phyloP scores from a whole-genome alignment of 1,140 invertebrate species.

The Tyrophagus putrescentiae region DNA sequence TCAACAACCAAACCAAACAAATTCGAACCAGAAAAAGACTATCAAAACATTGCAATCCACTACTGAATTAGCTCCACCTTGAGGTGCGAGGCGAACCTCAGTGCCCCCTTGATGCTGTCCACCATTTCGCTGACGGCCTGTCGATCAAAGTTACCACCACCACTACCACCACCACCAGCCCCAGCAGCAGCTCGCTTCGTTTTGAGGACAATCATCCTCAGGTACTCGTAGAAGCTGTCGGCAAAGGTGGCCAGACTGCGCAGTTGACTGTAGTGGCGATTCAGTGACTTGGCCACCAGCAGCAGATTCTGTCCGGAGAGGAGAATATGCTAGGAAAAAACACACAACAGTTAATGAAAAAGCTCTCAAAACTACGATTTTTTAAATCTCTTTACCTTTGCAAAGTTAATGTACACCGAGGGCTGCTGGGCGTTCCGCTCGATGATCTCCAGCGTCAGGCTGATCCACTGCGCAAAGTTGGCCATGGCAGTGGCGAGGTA shows the following conservation, averaged over 20 bases:
- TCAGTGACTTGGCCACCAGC: background rate
- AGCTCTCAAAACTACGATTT: no score
- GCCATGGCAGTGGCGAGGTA: background rate
- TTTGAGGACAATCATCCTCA: constrained; percentile 2
- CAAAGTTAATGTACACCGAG: background rate
- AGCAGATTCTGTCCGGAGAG: constrained; percentile 12
- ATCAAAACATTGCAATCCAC: background rate
- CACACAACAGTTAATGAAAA: no score
- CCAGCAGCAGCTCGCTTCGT: no score
- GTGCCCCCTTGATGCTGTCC: background rate
- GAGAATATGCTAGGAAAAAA: constrained; percentile 6
- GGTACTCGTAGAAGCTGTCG: background rate
- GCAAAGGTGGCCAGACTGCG: background rate
- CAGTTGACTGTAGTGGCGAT: background rate
- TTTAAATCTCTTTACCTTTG: no score
- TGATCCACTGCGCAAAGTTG: background rate
- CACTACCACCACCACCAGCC: no score
- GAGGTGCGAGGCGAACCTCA: background rate
- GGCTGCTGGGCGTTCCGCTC: background rate
- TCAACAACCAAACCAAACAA: background rate
- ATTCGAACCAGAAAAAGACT: background rate
- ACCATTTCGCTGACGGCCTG: background rate
- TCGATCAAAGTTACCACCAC: no score
- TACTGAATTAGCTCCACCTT: background rate
- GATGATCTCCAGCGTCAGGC: background rate